Evolutionary conservation across 2,113 vertebrate genomes (phyloP).

Genomic region (Aphelocoma coerulescens): DNA sequence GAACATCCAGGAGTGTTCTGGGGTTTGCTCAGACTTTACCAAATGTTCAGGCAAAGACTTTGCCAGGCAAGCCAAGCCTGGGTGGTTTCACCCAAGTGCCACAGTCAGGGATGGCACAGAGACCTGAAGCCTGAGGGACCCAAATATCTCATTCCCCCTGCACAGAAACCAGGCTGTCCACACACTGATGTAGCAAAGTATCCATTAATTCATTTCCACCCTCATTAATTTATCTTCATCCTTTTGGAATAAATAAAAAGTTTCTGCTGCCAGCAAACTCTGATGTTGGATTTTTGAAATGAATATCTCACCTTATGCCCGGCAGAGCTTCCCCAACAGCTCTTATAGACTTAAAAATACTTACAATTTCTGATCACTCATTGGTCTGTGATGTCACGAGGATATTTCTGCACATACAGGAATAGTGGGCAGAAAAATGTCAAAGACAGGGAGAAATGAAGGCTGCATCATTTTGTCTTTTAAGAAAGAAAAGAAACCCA

Average conservation of each 20-base stretch:
- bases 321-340: not conserved
- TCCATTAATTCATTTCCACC: not conserved
- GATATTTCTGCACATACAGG: not conserved
- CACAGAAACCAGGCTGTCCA: not conserved
- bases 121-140: not conserved
- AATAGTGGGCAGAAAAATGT: not conserved
- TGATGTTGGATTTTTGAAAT: not conserved
- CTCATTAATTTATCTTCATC: not conserved
- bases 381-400: not conserved
- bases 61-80: not conserved
- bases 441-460: not conserved
- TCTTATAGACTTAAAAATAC: not conserved
- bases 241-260: not conserved
- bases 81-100: not conserved
- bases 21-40: not conserved
- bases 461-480: not conserved
- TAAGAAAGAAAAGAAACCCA: not conserved
- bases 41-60: not conserved
- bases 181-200: fast-evolving
- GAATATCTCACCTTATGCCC: not conserved
- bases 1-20: too few species aligned
- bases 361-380: not conserved
- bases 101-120: fast-evolving
- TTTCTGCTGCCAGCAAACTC: not conserved
- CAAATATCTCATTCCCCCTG: not conserved